Percentiles rank a stretch among this genome's conserved stretches.
phyloP scores from a whole-genome alignment of 2,113 vertebrate species.

The Syrrhaptes paradoxus region DNA sequence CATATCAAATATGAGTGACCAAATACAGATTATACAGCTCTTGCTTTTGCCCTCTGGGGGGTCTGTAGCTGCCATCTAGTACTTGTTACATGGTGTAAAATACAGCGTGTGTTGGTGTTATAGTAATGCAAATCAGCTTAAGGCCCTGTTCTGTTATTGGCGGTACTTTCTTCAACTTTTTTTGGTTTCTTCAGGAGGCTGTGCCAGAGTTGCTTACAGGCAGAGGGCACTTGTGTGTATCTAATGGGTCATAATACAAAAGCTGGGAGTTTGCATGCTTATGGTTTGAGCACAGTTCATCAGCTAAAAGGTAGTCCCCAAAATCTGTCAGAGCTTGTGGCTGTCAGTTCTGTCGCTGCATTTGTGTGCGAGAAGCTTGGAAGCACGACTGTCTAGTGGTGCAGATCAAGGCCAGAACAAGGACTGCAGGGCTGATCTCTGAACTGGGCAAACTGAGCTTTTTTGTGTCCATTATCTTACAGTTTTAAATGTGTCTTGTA shows the following conservation, averaged over 20 bases:
- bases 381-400: not conserved
- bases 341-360: rapidly evolving
- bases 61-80: not conserved
- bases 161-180: not conserved
- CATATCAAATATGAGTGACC: not conserved
- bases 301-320: not conserved
- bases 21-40: not conserved
- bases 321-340: not conserved
- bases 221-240: slow-evolving; percentile 49
- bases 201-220: slow-evolving; percentile 18
- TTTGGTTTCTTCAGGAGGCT: not conserved
- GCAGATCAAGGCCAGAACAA: not conserved
- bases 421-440: not conserved
- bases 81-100: not conserved
- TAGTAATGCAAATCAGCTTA: slow-evolving; percentile 9
- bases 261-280: not conserved
- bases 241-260: not conserved
- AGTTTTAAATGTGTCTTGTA: not conserved
- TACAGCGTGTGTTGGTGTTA: not conserved
- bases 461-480: not conserved
- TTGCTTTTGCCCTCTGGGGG: not conserved
- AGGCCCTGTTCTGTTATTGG: not conserved
- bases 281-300: rapidly evolving
- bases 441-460: not conserved
- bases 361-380: not conserved